Evolutionary conservation across 2,113 vertebrate genomes (phyloP).

Genomic region (Phaethon lepturus): DNA sequence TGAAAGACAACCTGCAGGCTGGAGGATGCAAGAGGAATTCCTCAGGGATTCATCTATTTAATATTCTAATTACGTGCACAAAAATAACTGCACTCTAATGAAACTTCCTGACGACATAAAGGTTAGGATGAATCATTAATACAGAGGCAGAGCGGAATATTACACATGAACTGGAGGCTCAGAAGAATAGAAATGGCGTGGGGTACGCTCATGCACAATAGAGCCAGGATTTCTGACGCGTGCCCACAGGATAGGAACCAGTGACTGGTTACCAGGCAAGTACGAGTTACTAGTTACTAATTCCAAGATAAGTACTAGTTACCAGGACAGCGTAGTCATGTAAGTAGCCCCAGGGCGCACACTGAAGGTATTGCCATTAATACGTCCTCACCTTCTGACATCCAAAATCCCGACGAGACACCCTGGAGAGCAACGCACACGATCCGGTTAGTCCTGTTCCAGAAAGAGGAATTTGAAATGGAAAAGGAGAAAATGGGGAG

Average conservation of each 20-base stretch:
- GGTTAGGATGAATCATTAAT: constrained; percentile 35
- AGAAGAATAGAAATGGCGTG: not conserved
- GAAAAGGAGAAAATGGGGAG: not conserved
- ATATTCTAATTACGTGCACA: not conserved
- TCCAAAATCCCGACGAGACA: rapidly evolving
- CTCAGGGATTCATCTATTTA: not conserved
- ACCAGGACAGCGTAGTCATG: not conserved
- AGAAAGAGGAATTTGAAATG: rapidly evolving
- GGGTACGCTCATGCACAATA: not conserved
- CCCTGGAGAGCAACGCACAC: rapidly evolving
- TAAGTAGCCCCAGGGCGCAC: not conserved
- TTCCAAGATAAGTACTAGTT: not conserved
- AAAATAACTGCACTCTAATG: constrained; percentile 33
- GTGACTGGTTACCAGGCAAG: not conserved
- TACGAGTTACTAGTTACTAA: not conserved
- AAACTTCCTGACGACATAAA: constrained; percentile 49
- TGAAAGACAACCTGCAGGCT: not conserved
- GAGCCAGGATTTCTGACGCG: not conserved
- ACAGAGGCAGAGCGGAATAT: not conserved
- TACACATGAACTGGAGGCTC: not conserved
- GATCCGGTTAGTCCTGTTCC: rapidly evolving
- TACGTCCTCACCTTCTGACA: not conserved
- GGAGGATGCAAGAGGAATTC: constrained; percentile 4
- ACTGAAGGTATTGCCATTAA: not conserved
- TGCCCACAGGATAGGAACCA: not conserved